Percentiles rank a stretch among this genome's conserved stretches.
Conservation (phyloP, 2,113 vertebrate genomes). For the Anser brachyrhynchus region DNA sequence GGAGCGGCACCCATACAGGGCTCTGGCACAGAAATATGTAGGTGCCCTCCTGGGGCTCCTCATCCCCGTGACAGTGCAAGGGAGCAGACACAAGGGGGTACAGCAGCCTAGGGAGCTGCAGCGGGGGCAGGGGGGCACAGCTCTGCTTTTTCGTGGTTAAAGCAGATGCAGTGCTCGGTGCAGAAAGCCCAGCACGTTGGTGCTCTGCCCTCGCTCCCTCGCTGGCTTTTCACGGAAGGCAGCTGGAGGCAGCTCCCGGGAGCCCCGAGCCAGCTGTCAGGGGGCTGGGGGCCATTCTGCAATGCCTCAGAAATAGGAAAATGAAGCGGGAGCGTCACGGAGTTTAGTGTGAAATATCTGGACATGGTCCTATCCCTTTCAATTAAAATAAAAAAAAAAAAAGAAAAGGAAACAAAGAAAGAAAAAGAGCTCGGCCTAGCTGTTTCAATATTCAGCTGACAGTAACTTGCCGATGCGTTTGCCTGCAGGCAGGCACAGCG, state of each 20-base stretch:
- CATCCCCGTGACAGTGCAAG: fast-evolving
- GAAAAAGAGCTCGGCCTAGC: background rate
- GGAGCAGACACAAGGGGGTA: background rate
- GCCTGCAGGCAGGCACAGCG: background rate
- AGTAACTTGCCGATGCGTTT: background rate
- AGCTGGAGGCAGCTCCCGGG: background rate
- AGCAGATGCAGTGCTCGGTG: too few relatives aligned
- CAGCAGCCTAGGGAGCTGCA: background rate
- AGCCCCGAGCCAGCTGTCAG: constrained; percentile 9
- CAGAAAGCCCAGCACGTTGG: background rate
- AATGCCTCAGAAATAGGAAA: background rate
- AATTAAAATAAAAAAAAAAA: background rate
- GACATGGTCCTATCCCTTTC: background rate
- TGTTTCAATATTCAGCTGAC: background rate
- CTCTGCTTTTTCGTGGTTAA: background rate
- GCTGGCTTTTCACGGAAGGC: background rate
- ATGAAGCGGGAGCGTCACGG: background rate
- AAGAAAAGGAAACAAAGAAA: background rate
- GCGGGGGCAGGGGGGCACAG: background rate
- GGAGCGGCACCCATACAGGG: background rate
- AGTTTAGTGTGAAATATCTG: background rate
- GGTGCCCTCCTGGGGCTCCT: background rate
- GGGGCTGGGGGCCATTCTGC: background rate
- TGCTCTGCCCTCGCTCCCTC: background rate
- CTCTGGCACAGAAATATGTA: background rate